A percentile compares a stretch with the other conserved stretches of the same genome.
Conservation (phyloP, 2,113 vertebrate species). For the Psephotus haematonotus region DNA sequence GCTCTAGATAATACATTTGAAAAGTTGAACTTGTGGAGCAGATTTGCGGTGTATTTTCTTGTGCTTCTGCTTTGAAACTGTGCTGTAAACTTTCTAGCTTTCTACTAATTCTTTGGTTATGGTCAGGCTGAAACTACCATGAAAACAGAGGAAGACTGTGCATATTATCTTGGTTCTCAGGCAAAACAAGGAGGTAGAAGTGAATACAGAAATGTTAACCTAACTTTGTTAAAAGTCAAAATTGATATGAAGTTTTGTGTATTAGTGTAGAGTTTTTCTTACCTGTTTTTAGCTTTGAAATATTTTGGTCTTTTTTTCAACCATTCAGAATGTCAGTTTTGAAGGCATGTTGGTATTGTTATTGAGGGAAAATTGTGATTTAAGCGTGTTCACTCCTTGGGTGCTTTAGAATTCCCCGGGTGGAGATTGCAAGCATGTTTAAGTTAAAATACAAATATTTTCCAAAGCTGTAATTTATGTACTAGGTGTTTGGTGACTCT, state of each 20-base stretch:
- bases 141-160: not conserved
- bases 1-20: not conserved
- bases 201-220: not conserved
- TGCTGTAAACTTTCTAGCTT: not conserved
- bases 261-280: not conserved
- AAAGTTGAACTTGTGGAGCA: not conserved
- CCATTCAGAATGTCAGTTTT: not conserved
- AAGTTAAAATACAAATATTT: slow-evolving; percentile 35
- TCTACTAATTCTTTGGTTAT: not conserved
- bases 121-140: not conserved
- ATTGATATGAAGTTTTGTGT: rapidly evolving
- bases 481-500: not conserved
- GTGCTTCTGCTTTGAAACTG: not conserved
- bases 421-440: not conserved
- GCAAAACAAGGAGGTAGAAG: not conserved
- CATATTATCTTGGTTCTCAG: slow-evolving; percentile 8
- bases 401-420: not conserved
- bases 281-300: not conserved
- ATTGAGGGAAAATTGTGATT: not conserved
- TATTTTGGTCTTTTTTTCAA: not conserved
- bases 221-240: not conserved
- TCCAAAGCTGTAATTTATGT: not conserved
- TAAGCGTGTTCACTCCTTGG: not conserved
- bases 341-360: not conserved
- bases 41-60: not conserved